phyloP scores from a whole-genome alignment of 2,113 vertebrate species.

The Chloroceryle aenea region DNA sequence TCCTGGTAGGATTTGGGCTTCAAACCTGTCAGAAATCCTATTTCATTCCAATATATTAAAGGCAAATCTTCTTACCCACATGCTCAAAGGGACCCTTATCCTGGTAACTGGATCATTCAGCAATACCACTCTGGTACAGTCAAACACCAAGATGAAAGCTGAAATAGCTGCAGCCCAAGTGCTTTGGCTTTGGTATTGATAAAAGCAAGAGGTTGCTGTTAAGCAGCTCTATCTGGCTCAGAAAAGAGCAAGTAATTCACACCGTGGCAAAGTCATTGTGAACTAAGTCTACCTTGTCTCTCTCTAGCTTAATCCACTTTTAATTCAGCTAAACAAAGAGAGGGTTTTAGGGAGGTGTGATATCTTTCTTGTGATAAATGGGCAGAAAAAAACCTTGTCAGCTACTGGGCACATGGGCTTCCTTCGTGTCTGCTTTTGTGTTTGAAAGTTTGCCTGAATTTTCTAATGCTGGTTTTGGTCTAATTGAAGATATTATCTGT shows the following conservation, averaged over 20 bases:
- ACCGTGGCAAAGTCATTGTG: neutral
- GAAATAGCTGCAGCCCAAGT: neutral
- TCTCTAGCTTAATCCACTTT: neutral
- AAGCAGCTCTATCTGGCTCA: neutral
- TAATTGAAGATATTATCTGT: constrained; percentile 39
- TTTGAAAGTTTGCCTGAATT: constrained; percentile 22
- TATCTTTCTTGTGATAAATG: constrained; percentile 30
- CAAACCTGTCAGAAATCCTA: neutral
- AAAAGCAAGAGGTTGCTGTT: neutral
- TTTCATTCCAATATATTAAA: neutral
- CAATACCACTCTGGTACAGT: neutral
- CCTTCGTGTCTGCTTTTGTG: neutral
- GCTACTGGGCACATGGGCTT: neutral
- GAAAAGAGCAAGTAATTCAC: neutral
- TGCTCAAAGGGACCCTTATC: neutral
- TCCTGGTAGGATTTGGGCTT: neutral
- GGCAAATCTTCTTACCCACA: neutral
- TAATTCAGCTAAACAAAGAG: constrained; percentile 13
- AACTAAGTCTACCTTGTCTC: constrained; percentile 30
- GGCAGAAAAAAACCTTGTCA: neutral
- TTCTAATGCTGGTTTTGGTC: constrained; percentile 9
- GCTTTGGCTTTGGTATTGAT: neutral
- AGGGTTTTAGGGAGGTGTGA: neutral
- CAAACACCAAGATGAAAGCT: neutral
- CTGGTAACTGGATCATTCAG: neutral